Conservation (phyloP, 2,888 invertebrate species). For the Polyploca ridens region DNA sequence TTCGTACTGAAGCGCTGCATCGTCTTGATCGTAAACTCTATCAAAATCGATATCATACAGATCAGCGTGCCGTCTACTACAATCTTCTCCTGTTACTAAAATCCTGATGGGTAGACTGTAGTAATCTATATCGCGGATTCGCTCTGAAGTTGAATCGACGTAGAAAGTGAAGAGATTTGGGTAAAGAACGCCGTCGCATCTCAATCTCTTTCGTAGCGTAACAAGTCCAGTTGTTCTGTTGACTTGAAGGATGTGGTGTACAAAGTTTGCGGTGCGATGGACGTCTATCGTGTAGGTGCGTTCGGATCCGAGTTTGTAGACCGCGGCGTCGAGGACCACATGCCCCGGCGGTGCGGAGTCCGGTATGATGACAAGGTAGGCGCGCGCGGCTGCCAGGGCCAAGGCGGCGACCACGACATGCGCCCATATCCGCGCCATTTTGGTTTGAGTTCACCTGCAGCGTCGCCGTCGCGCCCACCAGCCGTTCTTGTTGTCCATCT, state of each 20-base stretch:
- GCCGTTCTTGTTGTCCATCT: constrained; percentile 64
- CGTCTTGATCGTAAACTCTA: constrained; percentile 82
- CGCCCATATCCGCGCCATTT: constrained; percentile 60
- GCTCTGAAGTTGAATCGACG: constrained; percentile 93
- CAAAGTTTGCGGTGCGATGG: constrained; percentile 92
- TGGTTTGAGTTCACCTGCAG: constrained; percentile 66
- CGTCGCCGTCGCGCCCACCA: constrained; percentile 70
- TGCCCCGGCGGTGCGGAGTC: constrained; percentile 86
- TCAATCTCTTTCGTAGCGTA: constrained; percentile 87
- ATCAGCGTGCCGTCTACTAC: constrained; percentile 86
- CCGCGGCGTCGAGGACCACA: constrained; percentile 91
- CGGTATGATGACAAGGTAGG: constrained; percentile 85
- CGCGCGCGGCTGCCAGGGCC: constrained; percentile 61
- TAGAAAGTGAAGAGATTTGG: constrained; percentile 94
- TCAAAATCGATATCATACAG: constrained; percentile 85
- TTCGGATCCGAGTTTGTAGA: constrained; percentile 91
- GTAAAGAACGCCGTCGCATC: constrained; percentile 92
- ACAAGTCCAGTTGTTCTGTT: constrained; percentile 90
- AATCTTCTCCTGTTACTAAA: constrained; percentile 89
- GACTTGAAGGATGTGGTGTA: constrained; percentile 90
- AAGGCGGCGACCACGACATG: constrained; percentile 58
- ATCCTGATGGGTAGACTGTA: constrained; percentile 92
- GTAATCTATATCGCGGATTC: constrained; percentile 91
- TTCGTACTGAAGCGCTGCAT: constrained; percentile 71
- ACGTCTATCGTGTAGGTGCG: constrained; percentile 91